phyloP scores from a whole-genome alignment of 2,113 vertebrate species.

The Ivindomyrus marchei region DNA sequence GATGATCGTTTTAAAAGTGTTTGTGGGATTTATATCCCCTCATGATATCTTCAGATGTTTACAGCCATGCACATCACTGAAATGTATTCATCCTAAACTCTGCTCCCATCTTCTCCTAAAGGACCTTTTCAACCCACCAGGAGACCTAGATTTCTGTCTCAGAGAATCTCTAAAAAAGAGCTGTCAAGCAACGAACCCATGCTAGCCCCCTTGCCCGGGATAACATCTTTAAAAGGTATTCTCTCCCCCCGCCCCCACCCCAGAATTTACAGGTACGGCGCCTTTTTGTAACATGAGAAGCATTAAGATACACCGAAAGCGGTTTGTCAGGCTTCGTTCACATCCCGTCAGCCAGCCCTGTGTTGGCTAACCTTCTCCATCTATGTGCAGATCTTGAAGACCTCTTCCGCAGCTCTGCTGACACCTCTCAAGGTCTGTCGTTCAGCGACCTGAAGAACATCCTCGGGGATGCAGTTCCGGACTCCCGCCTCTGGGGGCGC shows the following conservation, averaged over 20 bases:
- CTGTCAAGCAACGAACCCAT: slow-evolving; percentile 23
- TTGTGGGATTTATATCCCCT: background rate
- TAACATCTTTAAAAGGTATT: slow-evolving; percentile 50
- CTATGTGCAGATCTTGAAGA: slow-evolving; percentile 46
- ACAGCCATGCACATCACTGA: background rate
- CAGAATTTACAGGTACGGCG: background rate
- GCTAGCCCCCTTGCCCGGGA: slow-evolving; percentile 33
- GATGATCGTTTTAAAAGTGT: background rate
- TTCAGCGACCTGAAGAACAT: slow-evolving; percentile 40
- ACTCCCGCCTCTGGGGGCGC: slow-evolving; percentile 30
- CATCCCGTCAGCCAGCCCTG: background rate
- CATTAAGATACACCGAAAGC: background rate
- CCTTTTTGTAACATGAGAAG: background rate
- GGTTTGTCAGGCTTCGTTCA: background rate
- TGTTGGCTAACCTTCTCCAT: background rate
- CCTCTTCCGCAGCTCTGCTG: slow-evolving; percentile 30
- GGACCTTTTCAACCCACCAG: slow-evolving; percentile 35
- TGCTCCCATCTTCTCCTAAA: slow-evolving; percentile 22
- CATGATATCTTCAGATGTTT: background rate
- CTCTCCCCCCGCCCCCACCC: background rate
- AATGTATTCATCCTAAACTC: background rate
- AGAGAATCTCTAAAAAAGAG: slow-evolving; percentile 44
- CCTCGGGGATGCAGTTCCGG: slow-evolving; percentile 40
- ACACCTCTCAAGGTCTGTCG: slow-evolving; percentile 27
- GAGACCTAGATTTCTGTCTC: slow-evolving; percentile 46